Evolutionary conservation across 2,888 invertebrate genomes (phyloP), one percentile per base, ranked within the genome.

Genomic region (Aphelenchoides bicaudatus): DNA sequence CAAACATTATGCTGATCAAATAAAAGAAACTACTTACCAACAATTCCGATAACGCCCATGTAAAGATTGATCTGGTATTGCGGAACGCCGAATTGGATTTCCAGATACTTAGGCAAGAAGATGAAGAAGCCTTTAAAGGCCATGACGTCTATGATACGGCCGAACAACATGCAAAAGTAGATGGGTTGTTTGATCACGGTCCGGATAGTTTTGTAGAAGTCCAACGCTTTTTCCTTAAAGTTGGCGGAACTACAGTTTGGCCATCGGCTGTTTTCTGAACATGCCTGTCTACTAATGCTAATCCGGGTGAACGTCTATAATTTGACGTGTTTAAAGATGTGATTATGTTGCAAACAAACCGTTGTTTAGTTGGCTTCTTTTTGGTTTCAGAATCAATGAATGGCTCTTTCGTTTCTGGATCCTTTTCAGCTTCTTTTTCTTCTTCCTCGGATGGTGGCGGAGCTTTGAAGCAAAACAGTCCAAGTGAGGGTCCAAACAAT

Each of bases 401-500:
- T 1, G 50, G 31, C 5, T 47, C 47, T 39, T 62, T 43, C 16
- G 38, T 48, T 23, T 47, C 62, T 0, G 27, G 43, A n/a, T 34
- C 55, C 25, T 39, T 39, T 25, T 51, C 47, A 8, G 48, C 16
- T 49, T 50, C 56, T 31, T 61, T 54, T 30, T 54, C 47, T 3
- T 30, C 31, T 6, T 46, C 58, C 10, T 47, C 51, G 6, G 16
- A n/a, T 13, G 39, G 10, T 28, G 49, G 38, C 21, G 61, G 39
- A 16, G 58, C 65, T 1, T 81, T 80, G 64, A 79, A 81, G 31
- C 71, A 73, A 30, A 79, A 79, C 30, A 82, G 67, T 1, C 77
- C 73, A 0, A 82, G 30, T 0, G 80, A 75, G 0, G 80, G 73
- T 0, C 72, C 52, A 37, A 79, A 61, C 39, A 75, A 68, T 2